phyloP scores from a whole-genome alignment of 2,888 invertebrate species.

The Drosophila neonasuta region DNA sequence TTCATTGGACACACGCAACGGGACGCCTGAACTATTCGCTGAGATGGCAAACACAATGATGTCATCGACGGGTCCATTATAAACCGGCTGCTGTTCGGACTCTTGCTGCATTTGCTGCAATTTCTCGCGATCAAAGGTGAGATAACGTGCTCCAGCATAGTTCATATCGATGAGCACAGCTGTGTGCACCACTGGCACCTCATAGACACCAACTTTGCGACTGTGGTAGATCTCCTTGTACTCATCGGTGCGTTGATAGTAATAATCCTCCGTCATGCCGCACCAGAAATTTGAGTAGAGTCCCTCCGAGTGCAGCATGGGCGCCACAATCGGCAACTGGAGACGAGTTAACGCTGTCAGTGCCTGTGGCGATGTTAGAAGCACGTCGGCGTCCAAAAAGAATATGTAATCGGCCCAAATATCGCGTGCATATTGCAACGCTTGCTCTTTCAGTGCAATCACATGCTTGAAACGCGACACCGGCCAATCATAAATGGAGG shows the following conservation, averaged over 20 bases:
- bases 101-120: constrained; percentile 65
- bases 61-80: constrained; percentile 93
- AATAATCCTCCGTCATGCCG: constrained; percentile 92
- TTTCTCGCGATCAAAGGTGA: constrained; percentile 87
- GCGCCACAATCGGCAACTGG: constrained; percentile 88
- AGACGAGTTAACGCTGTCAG: constrained; percentile 86
- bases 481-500: constrained; percentile 89
- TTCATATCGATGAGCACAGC: constrained; percentile 91
- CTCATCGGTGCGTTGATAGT: constrained; percentile 91
- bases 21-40: constrained; percentile 86
- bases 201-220: constrained; percentile 88
- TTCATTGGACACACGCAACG: constrained; percentile 91
- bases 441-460: constrained; percentile 90
- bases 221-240: constrained; percentile 91
- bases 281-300: constrained; percentile 98
- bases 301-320: constrained; percentile 93
- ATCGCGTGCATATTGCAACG: constrained; percentile 87
- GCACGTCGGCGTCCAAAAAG: constrained; percentile 92
- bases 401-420: constrained; percentile 95
- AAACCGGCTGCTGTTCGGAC: constrained; percentile 82
- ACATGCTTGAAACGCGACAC: constrained; percentile 88
- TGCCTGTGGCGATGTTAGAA: constrained; percentile 87
- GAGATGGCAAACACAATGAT: constrained; percentile 95
- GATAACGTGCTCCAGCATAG: constrained; percentile 83
- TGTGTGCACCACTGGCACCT: constrained; percentile 95